These are phyloP conservation scores for Pseudocheirus occidentalis DNA, from an alignment of 2,797 vertebrate genomes.

Conservation along the genomic window DNA sequence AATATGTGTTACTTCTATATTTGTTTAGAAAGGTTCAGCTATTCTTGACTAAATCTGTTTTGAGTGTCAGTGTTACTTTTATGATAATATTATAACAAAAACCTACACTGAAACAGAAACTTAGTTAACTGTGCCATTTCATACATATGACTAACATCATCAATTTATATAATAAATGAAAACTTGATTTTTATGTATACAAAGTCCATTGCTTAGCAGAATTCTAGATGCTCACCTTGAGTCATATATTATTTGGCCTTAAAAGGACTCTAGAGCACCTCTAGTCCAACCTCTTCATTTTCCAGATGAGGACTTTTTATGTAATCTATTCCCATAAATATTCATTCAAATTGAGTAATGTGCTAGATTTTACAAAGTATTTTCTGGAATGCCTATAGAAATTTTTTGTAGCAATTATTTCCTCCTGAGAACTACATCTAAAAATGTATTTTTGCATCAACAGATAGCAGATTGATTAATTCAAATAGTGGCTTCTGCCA, in stretches of 20 bases:
- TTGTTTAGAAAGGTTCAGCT: not conserved
- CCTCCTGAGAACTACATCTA: not conserved
- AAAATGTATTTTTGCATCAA: slow-evolving; percentile 7
- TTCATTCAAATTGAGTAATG: not conserved
- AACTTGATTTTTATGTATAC: not conserved
- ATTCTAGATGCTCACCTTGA: not conserved
- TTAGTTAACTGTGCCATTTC: no score
- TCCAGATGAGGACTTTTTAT: not conserved
- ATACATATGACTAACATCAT: not conserved
- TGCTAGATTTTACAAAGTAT: not conserved
- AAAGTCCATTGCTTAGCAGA: not conserved
- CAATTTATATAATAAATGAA: not conserved
- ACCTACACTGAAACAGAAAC: not conserved
- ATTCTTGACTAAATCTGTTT: not conserved
- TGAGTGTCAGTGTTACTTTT: not conserved
- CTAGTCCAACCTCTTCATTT: not conserved
- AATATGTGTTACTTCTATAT: not conserved
- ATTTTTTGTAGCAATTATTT: not conserved
- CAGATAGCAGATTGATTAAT: not conserved
- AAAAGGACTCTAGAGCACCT: not conserved
- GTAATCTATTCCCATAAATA: not conserved
- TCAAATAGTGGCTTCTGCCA: slow-evolving; percentile 14
- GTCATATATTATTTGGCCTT: not conserved
- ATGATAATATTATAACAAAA: not conserved
- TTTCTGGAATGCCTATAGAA: not conserved